Evolutionary conservation across 2,797 vertebrate genomes (phyloP).

Genomic region (Eurystomus glaucurus): DNA sequence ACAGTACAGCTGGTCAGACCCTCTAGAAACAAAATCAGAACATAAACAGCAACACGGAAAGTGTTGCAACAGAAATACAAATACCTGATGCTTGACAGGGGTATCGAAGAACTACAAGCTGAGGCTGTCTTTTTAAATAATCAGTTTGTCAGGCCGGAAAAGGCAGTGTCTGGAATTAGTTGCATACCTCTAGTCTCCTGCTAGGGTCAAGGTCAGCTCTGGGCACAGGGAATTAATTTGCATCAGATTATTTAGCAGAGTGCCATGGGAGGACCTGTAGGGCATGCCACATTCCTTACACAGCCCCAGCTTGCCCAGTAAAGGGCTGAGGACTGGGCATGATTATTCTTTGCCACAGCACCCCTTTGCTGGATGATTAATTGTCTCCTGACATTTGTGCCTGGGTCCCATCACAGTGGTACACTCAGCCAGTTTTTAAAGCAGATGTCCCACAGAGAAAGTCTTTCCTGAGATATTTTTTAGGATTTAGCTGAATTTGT

Average conservation of each 20-base stretch:
- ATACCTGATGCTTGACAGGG: neutral
- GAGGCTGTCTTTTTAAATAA: neutral
- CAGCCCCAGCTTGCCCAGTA: neutral
- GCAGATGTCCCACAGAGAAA: neutral
- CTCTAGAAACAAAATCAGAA: neutral
- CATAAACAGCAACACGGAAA: neutral
- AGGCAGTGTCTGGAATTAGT: neutral
- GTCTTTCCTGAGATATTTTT: neutral
- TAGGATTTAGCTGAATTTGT: neutral
- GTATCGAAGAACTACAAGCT: neutral
- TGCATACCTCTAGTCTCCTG: neutral
- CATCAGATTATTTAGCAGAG: neutral
- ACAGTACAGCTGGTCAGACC: neutral
- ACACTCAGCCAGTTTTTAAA: neutral
- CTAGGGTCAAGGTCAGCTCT: neutral
- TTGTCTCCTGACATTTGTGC: neutral
- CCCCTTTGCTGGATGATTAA: neutral
- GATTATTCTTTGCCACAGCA: neutral
- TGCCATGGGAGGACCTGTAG: neutral
- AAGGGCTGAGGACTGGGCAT: rapidly evolving
- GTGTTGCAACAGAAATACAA: neutral
- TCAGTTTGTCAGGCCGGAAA: neutral
- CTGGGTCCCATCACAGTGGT: neutral
- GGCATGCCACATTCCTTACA: rapidly evolving
- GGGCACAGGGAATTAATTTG: neutral